Conservation (phyloP, 2,888 invertebrate species). For the Cephalotes varians region DNA sequence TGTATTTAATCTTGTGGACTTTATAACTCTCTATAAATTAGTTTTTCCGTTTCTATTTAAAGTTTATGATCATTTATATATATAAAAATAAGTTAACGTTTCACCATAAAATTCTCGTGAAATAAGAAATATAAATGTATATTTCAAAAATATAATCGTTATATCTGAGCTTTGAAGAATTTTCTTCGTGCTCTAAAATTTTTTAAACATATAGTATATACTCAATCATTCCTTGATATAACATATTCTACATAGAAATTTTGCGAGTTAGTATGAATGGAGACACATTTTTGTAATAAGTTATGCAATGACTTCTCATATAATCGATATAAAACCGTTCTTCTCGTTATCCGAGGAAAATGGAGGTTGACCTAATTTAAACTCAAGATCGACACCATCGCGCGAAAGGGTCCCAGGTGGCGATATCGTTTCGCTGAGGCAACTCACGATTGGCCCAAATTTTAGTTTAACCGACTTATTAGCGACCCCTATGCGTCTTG, state of each 20-base stretch:
- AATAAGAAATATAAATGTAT: not conserved
- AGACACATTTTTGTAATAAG: not conserved
- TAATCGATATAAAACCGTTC: slow-evolving; percentile 4
- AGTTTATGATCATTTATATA: slow-evolving; percentile 44
- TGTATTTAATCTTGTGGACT: slow-evolving; percentile 44
- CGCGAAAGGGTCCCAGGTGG: slow-evolving; percentile 34
- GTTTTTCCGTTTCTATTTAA: slow-evolving; percentile 33
- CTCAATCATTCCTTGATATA: not conserved
- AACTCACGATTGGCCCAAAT: slow-evolving; percentile 76
- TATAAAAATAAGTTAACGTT: slow-evolving; percentile 20
- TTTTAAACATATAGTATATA: not conserved
- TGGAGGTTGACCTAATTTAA: slow-evolving; percentile 22
- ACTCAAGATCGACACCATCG: slow-evolving; percentile 28
- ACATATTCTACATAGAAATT: not conserved
- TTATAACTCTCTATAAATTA: slow-evolving; percentile 42
- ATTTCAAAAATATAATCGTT: slow-evolving; percentile 8
- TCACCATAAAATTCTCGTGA: slow-evolving; percentile 11
- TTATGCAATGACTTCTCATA: slow-evolving; percentile 6
- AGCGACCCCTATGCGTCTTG: slow-evolving; percentile 60
- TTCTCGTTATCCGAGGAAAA: slow-evolving; percentile 3
- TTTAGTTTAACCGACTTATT: slow-evolving; percentile 77
- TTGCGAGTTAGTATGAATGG: not conserved
- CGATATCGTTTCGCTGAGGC: slow-evolving; percentile 31
- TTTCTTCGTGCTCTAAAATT: not conserved
- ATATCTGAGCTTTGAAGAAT: not conserved